These are phyloP conservation scores for Prionailurus bengalensis DNA, from an alignment of 2,113 vertebrate genomes.

Conservation along the genomic window DNA sequence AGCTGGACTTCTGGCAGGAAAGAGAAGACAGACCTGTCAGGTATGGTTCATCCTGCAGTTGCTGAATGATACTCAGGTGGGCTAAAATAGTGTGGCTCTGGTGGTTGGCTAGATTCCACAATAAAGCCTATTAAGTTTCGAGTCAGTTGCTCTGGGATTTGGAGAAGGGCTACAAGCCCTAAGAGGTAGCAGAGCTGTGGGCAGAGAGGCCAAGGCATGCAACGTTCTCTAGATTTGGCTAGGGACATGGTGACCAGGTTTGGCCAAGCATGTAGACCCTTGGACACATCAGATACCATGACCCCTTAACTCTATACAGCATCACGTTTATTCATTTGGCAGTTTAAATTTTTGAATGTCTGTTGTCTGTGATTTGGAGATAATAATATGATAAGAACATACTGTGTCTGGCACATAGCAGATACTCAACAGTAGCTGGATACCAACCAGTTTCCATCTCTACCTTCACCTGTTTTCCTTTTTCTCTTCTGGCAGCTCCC, in stretches of 20 bases:
- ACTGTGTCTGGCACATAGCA: neutral
- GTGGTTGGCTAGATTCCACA: neutral
- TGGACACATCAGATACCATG: neutral
- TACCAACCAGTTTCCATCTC: neutral
- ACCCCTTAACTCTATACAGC: neutral
- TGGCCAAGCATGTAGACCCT: neutral
- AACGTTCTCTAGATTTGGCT: neutral
- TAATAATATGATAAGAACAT: neutral
- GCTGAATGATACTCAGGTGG: neutral
- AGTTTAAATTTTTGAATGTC: neutral
- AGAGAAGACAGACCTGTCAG: neutral
- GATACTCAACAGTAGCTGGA: neutral
- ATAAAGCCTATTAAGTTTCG: neutral
- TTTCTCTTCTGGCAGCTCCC: neutral
- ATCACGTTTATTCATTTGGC: neutral
- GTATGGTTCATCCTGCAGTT: neutral
- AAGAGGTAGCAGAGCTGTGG: neutral
- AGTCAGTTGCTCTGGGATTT: neutral
- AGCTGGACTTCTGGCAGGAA: neutral
- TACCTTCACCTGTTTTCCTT: neutral
- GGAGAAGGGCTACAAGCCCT: neutral
- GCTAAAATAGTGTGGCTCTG: neutral
- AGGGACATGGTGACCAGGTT: neutral
- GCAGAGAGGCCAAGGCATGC: neutral
- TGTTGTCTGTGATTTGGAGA: neutral